Evolutionary conservation across 2,888 invertebrate genomes (phyloP).

Genomic region (Limnephilus rhombicus): DNA sequence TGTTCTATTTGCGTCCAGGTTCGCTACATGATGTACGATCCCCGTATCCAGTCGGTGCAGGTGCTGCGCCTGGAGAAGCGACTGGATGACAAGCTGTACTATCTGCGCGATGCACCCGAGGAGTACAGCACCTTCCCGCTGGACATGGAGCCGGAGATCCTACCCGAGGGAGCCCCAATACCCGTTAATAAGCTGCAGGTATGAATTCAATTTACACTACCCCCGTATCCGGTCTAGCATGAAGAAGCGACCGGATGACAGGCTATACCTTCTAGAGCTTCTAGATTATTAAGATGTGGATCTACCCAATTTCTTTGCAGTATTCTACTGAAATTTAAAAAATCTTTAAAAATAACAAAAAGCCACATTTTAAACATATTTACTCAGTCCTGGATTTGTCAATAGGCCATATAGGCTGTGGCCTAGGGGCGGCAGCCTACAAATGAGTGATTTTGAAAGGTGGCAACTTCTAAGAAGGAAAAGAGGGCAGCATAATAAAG

Average conservation of each 20-base stretch:
- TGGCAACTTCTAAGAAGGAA: too few species aligned
- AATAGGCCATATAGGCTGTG: too few species aligned
- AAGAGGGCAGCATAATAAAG: too few species aligned
- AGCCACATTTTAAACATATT: too few species aligned
- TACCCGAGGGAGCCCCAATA: slow-evolving; percentile 86
- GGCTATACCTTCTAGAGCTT: slow-evolving; percentile 76
- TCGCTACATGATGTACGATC: slow-evolving; percentile 94
- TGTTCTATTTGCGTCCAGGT: slow-evolving; percentile 72
- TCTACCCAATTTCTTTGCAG: too few species aligned
- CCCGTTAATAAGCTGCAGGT: slow-evolving; percentile 88
- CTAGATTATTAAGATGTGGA: too few species aligned
- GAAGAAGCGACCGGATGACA: slow-evolving; percentile 95
- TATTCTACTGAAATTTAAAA: too few species aligned
- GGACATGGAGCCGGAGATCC: slow-evolving; percentile 91
- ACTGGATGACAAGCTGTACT: slow-evolving; percentile 91
- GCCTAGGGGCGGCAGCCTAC: too few species aligned
- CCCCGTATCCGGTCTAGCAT: slow-evolving; percentile 92
- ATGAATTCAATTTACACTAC: slow-evolving; percentile 70
- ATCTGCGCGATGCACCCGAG: slow-evolving; percentile 92
- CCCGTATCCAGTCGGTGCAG: slow-evolving; percentile 92
- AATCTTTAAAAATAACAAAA: too few species aligned
- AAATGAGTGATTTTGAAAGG: too few species aligned
- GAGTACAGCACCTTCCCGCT: slow-evolving; percentile 95
- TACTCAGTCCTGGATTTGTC: too few species aligned
- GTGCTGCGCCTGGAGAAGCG: slow-evolving; percentile 95